phyloP scores from a whole-genome alignment of 2,113 vertebrate species.

The Podilymbus podiceps region DNA sequence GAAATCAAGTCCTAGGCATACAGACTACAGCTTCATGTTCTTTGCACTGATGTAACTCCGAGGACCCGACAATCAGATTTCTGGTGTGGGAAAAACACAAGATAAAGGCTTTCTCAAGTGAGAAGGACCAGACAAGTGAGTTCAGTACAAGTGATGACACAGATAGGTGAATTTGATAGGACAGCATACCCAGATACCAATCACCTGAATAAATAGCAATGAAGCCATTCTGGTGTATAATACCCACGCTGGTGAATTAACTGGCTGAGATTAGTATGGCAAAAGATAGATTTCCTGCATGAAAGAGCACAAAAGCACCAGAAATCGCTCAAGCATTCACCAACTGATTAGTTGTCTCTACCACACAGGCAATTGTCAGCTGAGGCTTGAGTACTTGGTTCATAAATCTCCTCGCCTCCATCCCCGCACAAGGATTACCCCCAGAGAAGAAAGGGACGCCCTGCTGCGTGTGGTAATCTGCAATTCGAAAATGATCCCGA shows the following conservation, averaged over 20 bases:
- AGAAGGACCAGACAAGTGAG: background rate
- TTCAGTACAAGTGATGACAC: background rate
- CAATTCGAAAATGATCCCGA: background rate
- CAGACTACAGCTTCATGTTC: background rate
- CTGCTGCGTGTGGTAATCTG: slow-evolving; percentile 12
- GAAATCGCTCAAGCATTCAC: background rate
- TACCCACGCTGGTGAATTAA: background rate
- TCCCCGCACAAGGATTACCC: background rate
- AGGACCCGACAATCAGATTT: background rate
- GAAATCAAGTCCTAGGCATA: background rate
- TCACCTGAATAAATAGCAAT: background rate
- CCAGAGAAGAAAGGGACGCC: background rate
- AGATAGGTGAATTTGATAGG: background rate
- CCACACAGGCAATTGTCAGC: background rate
- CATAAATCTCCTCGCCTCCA: background rate
- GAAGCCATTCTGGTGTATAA: background rate
- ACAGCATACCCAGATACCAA: background rate
- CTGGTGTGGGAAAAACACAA: background rate
- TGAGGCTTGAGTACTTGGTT: background rate
- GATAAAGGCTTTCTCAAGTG: background rate
- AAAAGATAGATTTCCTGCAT: background rate
- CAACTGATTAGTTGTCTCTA: background rate
- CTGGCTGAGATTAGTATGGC: background rate
- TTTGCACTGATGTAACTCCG: background rate
- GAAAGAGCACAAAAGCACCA: background rate